Evolutionary conservation across 2,888 invertebrate genomes (phyloP), one percentile per base, ranked within the genome.

Genomic region (Pandemis corylana): DNA sequence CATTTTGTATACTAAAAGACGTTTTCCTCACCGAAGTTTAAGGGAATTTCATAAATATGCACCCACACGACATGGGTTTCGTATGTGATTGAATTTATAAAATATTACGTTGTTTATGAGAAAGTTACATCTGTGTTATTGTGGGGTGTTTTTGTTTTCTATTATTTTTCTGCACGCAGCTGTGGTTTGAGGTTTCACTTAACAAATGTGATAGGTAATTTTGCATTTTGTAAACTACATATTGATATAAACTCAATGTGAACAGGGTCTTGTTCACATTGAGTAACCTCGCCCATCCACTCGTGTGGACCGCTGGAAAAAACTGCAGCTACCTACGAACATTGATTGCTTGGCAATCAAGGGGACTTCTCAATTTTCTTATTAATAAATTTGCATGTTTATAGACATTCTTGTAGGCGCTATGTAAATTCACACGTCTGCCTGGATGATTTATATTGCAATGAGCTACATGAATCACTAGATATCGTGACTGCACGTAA

Each of bases 401-500:
- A 87, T 86, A 83, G 82, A 81, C 78, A 84, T 85, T 84, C 86
- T 87, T 86, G 84, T 82, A 84, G 74, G 76, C 76, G 81, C 87
- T 90, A 90, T 91, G 89, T 88, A 90, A 90, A 91, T 90, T 88
- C 85, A 87, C 87, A 84, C 85, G 85, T 88, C 87, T 80, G 76
- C 81, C 76, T 80, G 76, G 79, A 88, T 90, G 90, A 93, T 91
- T 90, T 90, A 92, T 87, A 81, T 81, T 77, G 84, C 85, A 89
- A 90, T 89, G 89, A 89, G 87, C 82, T 81, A 81, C 88, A 87
- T 92, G 91, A 92, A 92, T 92, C 92, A 91, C 83, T 82, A 79
- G 83, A 84, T 89, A 85, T 93, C 94, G 94, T 94, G 94, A 94
- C 92, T 86, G 84, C 82, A 81, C 84, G 92, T 94, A 94, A 94